Evolutionary conservation across 2,113 vertebrate species (phyloP).

Genomic region (Parus major): DNA sequence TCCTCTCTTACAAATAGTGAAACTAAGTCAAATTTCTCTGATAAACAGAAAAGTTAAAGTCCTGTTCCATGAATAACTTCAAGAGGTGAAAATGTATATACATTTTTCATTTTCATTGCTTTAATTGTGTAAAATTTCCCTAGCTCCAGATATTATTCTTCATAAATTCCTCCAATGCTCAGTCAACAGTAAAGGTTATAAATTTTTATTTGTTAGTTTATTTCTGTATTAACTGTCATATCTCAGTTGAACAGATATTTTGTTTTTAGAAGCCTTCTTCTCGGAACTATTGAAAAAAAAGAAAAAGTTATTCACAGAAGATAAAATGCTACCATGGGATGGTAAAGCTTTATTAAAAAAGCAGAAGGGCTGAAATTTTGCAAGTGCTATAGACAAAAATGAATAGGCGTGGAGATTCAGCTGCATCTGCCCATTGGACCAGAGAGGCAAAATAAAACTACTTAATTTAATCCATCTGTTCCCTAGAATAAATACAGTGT

Average conservation of each 20-base stretch:
- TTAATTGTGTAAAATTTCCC: neutral
- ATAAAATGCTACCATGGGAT: accelerated
- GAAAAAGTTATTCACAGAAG: neutral
- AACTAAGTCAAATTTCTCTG: neutral
- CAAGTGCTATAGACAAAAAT: neutral
- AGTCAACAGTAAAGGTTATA: neutral
- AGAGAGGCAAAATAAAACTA: neutral
- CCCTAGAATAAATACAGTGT: neutral
- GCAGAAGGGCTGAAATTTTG: neutral
- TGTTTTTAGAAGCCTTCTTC: neutral
- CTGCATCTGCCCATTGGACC: neutral
- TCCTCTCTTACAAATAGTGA: neutral
- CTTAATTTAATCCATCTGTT: neutral
- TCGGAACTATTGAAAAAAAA: neutral
- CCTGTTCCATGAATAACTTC: neutral
- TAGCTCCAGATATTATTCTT: neutral
- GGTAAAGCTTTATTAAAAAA: neutral
- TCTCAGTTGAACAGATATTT: neutral
- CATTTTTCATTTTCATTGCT: neutral
- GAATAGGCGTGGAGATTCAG: neutral
- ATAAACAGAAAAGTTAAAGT: neutral
- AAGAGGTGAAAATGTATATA: neutral
- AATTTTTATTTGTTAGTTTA: neutral
- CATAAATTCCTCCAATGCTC: neutral
- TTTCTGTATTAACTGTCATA: neutral